These are phyloP conservation scores for Zootoca vivipara DNA, from an alignment of 2,113 vertebrate species.

Conservation along the genomic window DNA sequence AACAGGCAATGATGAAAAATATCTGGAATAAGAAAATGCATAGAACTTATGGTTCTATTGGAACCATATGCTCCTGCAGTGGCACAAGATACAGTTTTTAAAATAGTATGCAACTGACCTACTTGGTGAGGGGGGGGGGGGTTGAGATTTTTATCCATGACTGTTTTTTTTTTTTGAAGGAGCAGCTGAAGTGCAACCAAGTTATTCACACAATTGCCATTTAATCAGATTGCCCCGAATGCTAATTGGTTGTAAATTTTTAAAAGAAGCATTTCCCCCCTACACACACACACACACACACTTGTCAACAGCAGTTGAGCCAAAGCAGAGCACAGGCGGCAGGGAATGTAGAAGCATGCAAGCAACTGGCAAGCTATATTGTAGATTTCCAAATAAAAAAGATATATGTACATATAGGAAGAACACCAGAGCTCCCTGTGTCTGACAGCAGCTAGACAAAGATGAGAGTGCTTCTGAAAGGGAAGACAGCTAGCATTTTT, in stretches of 20 bases:
- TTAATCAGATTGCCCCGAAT: constrained; percentile 32
- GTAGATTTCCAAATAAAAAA: constrained; percentile 9
- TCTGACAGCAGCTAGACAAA: constrained; percentile 55
- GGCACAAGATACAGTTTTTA: constrained; percentile 9
- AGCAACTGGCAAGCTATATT: not conserved
- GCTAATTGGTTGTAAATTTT: constrained; percentile 15
- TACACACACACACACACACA: not conserved
- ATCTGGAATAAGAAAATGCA: not conserved
- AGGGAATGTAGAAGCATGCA: not conserved
- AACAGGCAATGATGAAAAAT: not conserved
- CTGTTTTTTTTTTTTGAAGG: not conserved
- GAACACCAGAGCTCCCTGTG: constrained; percentile 43
- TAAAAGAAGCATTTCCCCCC: not conserved
- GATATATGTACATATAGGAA: constrained; percentile 10
- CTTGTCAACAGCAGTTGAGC: constrained; percentile 14
- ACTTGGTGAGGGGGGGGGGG: constrained; percentile 1
- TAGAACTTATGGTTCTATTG: not conserved
- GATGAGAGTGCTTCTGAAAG: constrained; percentile 64
- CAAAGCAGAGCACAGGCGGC: constrained; percentile 7
- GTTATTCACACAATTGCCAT: constrained; percentile 7
- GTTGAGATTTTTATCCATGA: not conserved
- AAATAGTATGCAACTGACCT: constrained; percentile 19
- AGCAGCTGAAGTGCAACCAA: not conserved
- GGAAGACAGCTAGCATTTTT: constrained; percentile 71
- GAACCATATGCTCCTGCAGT: constrained; percentile 7